A percentile compares a stretch with the other conserved stretches of the same genome.
These are phyloP conservation scores for Carollia perspicillata DNA, from an alignment of 2,113 vertebrate species.

Conservation along the genomic window DNA sequence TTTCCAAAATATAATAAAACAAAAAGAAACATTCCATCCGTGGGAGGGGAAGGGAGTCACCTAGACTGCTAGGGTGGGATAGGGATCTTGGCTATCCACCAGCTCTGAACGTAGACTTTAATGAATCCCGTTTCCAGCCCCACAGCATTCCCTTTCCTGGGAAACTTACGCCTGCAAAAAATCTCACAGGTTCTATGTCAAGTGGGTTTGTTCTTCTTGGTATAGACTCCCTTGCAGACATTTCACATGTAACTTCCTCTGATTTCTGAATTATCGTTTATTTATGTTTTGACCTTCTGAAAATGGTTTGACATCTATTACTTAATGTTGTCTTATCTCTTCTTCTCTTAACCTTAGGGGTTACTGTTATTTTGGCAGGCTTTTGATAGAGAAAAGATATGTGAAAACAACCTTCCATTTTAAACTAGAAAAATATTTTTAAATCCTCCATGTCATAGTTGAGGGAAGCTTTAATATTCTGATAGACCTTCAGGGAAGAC, in stretches of 20 bases:
- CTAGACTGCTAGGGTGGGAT: not conserved
- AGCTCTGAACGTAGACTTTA: not conserved
- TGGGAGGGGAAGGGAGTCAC: not conserved
- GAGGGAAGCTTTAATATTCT: not conserved
- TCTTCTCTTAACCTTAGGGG: not conserved
- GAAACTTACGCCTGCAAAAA: not conserved
- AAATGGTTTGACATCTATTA: not conserved
- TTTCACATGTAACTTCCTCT: not conserved
- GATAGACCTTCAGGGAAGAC: not conserved
- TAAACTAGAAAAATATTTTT: not conserved
- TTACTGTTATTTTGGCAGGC: not conserved
- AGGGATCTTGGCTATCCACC: not conserved
- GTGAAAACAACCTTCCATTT: not conserved
- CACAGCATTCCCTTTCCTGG: not conserved
- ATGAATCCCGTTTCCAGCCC: not conserved
- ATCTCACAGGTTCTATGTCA: not conserved
- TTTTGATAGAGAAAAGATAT: not conserved
- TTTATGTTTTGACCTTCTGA: not conserved
- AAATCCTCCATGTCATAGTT: not conserved
- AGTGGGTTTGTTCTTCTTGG: not conserved
- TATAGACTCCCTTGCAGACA: not conserved
- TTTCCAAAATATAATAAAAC: not conserved
- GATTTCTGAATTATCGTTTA: not conserved
- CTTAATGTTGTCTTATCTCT: not conserved
- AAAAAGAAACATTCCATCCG: constrained; percentile 18